phyloP scores from a whole-genome alignment of 2,113 vertebrate genomes.

The Urocolius indicus region DNA sequence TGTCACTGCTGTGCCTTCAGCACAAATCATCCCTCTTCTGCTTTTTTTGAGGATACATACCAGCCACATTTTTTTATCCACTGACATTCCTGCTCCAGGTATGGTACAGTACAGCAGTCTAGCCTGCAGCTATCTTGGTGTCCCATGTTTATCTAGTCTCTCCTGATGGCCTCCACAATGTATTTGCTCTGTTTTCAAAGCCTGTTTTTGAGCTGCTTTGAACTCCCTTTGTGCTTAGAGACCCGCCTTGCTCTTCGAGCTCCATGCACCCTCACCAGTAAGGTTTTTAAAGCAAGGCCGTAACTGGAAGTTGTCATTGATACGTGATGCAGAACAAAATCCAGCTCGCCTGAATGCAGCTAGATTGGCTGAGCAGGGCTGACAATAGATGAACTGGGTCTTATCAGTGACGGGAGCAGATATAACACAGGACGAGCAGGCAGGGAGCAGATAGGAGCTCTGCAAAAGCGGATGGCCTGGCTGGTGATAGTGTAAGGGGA shows the following conservation, averaged over 20 bases:
- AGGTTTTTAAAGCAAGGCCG: slow-evolving; percentile 16
- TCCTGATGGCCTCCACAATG: slow-evolving; percentile 4
- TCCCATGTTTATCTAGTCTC: slow-evolving; percentile 18
- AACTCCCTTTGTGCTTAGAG: slow-evolving; percentile 60
- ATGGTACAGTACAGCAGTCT: neutral
- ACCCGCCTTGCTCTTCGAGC: neutral
- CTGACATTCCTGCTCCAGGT: neutral
- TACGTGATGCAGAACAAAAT: slow-evolving; percentile 70
- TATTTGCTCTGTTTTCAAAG: slow-evolving; percentile 46
- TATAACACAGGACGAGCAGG: slow-evolving; percentile 28
- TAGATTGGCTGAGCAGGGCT: slow-evolving; percentile 52
- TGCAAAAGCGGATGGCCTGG: neutral
- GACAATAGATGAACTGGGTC: slow-evolving; percentile 50
- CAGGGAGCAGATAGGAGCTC: slow-evolving; percentile 58
- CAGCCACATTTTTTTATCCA: neutral
- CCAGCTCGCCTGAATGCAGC: slow-evolving; percentile 33
- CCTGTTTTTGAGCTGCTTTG: neutral
- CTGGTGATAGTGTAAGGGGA: neutral
- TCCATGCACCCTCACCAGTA: neutral
- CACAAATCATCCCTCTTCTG: neutral
- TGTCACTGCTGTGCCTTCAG: slow-evolving; percentile 25
- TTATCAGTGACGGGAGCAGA: slow-evolving; percentile 46
- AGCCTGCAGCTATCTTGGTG: neutral
- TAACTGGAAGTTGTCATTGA: slow-evolving; percentile 45
- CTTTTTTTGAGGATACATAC: neutral